Base-by-base conservation (phyloP, 1,140 invertebrate genomes). In the Euglossa dilemma region DNA sequence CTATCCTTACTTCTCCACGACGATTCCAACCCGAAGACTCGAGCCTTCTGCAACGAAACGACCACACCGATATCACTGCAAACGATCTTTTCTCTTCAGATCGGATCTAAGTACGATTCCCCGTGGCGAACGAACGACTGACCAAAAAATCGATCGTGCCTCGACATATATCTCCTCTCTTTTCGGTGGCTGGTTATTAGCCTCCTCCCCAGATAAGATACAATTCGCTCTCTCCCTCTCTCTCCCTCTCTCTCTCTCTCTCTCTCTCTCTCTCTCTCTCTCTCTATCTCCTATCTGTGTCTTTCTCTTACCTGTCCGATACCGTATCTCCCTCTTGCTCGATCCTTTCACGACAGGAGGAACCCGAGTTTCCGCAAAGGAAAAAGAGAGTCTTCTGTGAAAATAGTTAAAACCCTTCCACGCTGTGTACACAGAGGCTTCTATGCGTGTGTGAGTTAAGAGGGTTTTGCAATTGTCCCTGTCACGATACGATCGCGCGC, bases 151-250 rank as follows among this genome's bases (percentile, higher is more conserved):
- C 50, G 63, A 80, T 69, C 54, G 45, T 25, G 61, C 54, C 61
- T 54, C 36, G 4, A 43, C 77, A 52, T 84, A 84, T 84, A 84
- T 84, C 75, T 83, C 36, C 43, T 54, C 50, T 43, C 36, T 73
- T 56, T 74, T 59, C 74, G 28, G 80, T 83, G 63, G 73, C 52
- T 77, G 5, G 23, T 83, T 43, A 59, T 72, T 64, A 45, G 18
- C 36, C 16, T 36, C 36, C 14, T 59, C 45, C 12, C 8, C 3
- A 66, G 84, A 85, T 85, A 85, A 85, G 84, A 85, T 85, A 85
- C 47, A 52, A 67, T n/a, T 2, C n/a, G 47, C 43, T 20, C 36
- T 54, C 23, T 66, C 12, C 61, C 66, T 52, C 8, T 20, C 18
- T 9, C 0, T 59, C 43, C 18, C 16, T 72, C 18, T n/a, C 25